Percentiles rank a stretch among this genome's conserved stretches.
phyloP scores from a whole-genome alignment of 37 sponge, comb jelly and placozoan species.

The Ephydatia muelleri region DNA sequence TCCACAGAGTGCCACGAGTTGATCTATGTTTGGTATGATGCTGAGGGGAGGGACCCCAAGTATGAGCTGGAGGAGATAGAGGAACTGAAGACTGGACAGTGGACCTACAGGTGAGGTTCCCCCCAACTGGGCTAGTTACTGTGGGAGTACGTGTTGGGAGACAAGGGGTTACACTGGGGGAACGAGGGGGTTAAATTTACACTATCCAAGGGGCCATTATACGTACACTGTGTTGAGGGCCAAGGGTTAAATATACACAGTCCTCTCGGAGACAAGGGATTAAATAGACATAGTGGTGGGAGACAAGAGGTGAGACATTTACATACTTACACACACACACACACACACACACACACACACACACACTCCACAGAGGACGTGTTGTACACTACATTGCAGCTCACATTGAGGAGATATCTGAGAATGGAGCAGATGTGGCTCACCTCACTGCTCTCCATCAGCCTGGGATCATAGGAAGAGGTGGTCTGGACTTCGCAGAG shows the following conservation, averaged over 20 bases:
- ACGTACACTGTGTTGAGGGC: too few relatives aligned
- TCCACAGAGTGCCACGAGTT: slow-evolving; percentile 36
- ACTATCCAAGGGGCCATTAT: too few relatives aligned
- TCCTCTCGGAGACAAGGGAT: too few relatives aligned
- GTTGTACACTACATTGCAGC: slow-evolving; percentile 2
- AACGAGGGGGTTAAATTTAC: neutral
- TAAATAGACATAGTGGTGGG: too few relatives aligned
- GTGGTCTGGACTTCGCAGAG: slow-evolving; percentile 5
- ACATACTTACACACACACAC: neutral
- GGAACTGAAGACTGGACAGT: slow-evolving; percentile 12
- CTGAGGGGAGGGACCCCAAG: slow-evolving; percentile 55
- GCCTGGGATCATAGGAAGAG: slow-evolving; percentile 39
- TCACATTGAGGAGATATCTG: slow-evolving; percentile 56
- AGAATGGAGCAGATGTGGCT: slow-evolving; percentile 70
- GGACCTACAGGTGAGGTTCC: neutral
- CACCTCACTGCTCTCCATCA: slow-evolving; percentile 49
- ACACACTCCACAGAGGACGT: neutral
- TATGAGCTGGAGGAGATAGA: slow-evolving; percentile 42
- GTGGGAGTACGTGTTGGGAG: neutral
- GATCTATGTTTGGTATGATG: slow-evolving; percentile 69
- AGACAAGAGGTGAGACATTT: neutral
- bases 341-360: slow-evolving; percentile 10
- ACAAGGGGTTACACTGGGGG: neutral
- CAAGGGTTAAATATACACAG: too few relatives aligned
- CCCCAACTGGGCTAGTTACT: neutral